Evolutionary conservation across 2,888 invertebrate genomes (phyloP), one percentile per base, ranked within the genome.

Genomic region (Eudemis profundana): DNA sequence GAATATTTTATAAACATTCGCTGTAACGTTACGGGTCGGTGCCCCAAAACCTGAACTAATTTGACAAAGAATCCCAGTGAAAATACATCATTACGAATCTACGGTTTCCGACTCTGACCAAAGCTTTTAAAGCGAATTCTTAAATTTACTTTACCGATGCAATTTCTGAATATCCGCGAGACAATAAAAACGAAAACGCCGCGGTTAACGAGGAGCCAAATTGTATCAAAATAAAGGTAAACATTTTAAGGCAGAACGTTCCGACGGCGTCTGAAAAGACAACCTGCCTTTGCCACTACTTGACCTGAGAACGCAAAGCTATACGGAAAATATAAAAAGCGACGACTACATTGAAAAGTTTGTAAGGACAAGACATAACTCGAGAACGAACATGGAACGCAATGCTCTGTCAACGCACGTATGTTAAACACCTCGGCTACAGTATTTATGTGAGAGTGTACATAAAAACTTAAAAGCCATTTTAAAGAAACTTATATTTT

Each of bases 201-300:
- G 27, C 23, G 15, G 40, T 17, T 57, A 64, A 64, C 57, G 64
- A 64, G 64, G 57, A 59, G 57, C 27, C 50, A 51, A 59, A 64
- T 38, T 23, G 57, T 51, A 51, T 38, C 50, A 64, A 44, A 56
- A 63, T 63, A 57, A 59, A 44, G 15, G 15, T 21, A 56, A 42
- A 50, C 40, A 64, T 59, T 64, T 57, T 27, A 57, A 57, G 50
- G 33, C 33, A 49, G 42, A 46, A 54, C 27, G 21, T 49, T 42
- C 29, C 27, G 53, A 42, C 64, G 23, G n/a, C 33, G 19, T 59
- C 54, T 49, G 8, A 23, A 63, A 63, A 54, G 38, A 27, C 38
- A 21, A 29, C 56, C 44, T 27, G 17, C 61, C 50, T 59, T 51
- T 59, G 59, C 64, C 19, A 27, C 64, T 14, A 27, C 50, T 36